Percentiles rank a stretch among this genome's conserved stretches.
These are phyloP conservation scores for Onychomys arenicola DNA, from an alignment of 2,797 vertebrate species.

Conservation along the genomic window DNA sequence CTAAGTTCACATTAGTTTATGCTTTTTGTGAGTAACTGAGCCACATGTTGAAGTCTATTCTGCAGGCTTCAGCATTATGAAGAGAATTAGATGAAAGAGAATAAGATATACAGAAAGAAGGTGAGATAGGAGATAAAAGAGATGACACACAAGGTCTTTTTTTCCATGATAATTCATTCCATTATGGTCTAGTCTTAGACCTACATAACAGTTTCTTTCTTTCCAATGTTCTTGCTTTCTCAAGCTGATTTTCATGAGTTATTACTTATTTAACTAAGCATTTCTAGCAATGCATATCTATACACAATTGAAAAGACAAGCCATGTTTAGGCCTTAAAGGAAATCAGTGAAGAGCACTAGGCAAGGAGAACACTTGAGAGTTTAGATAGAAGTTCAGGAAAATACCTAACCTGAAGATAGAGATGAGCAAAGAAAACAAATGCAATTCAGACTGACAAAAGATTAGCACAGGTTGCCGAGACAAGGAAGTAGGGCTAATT, in stretches of 20 bases:
- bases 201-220: not conserved
- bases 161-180: not conserved
- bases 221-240: not conserved
- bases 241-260: not conserved
- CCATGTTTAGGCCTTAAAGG: not conserved
- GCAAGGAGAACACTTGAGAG: not conserved
- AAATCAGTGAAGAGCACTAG: not conserved
- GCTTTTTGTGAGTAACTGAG: not conserved
- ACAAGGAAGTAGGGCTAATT: slow-evolving; percentile 67
- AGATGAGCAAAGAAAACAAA: not conserved
- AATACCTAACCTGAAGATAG: not conserved
- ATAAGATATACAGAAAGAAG: not conserved
- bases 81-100: not conserved
- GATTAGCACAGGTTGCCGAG: not conserved
- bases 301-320: not conserved
- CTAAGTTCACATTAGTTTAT: not conserved
- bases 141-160: not conserved
- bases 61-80: not conserved
- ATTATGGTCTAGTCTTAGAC: not conserved
- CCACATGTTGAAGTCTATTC: not conserved
- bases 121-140: not conserved
- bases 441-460: not conserved
- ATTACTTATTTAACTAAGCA: not conserved
- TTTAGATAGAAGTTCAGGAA: not conserved
- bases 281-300: not conserved